phyloP scores from a whole-genome alignment of 2,113 vertebrate genomes.

The Baryphthengus martii region DNA sequence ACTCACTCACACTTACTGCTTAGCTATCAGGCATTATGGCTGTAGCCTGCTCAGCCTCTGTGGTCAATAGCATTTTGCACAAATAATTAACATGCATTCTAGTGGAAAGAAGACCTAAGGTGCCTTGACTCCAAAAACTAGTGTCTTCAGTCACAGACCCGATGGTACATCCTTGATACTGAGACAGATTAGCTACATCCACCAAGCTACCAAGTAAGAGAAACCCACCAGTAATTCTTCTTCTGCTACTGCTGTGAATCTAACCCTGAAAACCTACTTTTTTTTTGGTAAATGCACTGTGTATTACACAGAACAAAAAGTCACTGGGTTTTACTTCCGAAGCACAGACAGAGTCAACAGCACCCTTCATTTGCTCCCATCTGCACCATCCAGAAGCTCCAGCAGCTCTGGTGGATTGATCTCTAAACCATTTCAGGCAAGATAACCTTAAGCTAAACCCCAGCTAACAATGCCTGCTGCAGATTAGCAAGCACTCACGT shows the following conservation, averaged over 20 bases:
- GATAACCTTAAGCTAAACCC: neutral
- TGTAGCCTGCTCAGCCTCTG: neutral
- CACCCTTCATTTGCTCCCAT: neutral
- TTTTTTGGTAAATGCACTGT: neutral
- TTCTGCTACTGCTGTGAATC: neutral
- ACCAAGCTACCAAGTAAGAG: neutral
- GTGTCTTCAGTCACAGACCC: neutral
- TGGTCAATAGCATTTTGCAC: neutral
- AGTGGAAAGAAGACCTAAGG: neutral
- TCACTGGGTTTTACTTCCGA: neutral
- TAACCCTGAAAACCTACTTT: neutral
- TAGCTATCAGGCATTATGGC: neutral
- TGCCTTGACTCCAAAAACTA: neutral
- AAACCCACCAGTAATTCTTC: neutral
- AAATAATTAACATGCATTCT: neutral
- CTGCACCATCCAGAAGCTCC: neutral
- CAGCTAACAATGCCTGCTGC: neutral
- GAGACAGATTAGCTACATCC: neutral
- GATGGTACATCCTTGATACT: neutral
- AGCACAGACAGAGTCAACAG: neutral
- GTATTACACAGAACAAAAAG: neutral
- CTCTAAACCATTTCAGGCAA: neutral
- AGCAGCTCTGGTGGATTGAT: neutral
- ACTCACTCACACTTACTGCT: neutral
- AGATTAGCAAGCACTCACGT: neutral